Evolutionary conservation across 1,140 invertebrate genomes (phyloP).

Genomic region (Dendroctonus ponderosae): DNA sequence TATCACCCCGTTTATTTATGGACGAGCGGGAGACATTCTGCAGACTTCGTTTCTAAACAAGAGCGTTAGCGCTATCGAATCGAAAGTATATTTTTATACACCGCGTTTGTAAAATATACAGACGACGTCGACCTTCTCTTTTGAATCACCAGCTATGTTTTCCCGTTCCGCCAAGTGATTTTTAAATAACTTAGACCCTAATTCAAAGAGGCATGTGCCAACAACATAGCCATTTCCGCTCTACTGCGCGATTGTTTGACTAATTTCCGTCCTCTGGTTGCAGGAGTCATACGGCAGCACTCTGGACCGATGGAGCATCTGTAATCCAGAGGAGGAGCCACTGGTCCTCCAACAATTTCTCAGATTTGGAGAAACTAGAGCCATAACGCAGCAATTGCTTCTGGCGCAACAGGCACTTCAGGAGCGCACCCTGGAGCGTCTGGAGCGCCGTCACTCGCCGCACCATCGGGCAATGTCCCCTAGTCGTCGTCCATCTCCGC

Average conservation of each 20-base stretch:
- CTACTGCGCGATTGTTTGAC: too few species aligned
- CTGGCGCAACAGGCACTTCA: constrained; percentile 62
- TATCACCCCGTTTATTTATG: constrained; percentile 48
- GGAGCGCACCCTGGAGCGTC: constrained; percentile 51
- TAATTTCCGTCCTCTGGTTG: constrained; percentile 28
- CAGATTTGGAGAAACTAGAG: constrained; percentile 78
- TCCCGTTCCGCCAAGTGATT: constrained; percentile 18
- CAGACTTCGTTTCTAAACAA: constrained; percentile 47
- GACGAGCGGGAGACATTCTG: constrained; percentile 46
- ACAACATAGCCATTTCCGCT: too few species aligned
- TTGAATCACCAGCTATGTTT: constrained; percentile 26
- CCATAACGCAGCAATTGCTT: constrained; percentile 77
- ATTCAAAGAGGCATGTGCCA: background rate
- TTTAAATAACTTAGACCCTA: background rate
- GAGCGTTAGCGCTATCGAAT: constrained; percentile 38
- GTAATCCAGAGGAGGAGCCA: constrained; percentile 80
- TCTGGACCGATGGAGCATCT: constrained; percentile 80
- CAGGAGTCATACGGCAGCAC: constrained; percentile 72
- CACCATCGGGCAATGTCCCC: constrained; percentile 62
- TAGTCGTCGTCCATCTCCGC: constrained; percentile 63
- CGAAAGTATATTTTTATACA: constrained; percentile 46
- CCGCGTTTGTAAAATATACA: constrained; percentile 37
- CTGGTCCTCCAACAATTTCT: constrained; percentile 84
- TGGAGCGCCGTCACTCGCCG: constrained; percentile 45
- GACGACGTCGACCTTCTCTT: constrained; percentile 27